phyloP scores from a whole-genome alignment of 23 tunicate genomes.

The Trididemnum clinides region DNA sequence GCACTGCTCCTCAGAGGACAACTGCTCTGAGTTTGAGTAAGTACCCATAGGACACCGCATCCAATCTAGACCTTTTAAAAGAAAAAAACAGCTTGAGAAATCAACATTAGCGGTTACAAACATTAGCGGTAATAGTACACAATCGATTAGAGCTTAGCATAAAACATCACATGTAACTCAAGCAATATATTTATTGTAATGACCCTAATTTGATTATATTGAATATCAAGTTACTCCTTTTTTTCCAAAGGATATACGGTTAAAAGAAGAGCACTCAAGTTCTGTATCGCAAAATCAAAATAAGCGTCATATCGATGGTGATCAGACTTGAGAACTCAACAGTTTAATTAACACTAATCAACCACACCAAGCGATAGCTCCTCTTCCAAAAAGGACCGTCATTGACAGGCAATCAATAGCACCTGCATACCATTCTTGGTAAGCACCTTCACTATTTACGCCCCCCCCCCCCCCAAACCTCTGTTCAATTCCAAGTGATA shows the following conservation, averaged over 20 bases:
- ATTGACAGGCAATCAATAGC: not conserved
- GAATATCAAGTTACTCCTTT: too few species aligned
- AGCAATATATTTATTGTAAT: too few species aligned
- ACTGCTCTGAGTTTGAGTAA: conserved; percentile 31
- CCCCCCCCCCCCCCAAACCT: too few species aligned
- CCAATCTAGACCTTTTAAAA: conserved; percentile 65
- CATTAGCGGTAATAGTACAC: not conserved
- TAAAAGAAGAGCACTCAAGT: too few species aligned
- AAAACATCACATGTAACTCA: not conserved
- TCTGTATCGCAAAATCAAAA: too few species aligned
- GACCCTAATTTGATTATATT: too few species aligned
- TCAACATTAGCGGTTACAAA: not conserved
- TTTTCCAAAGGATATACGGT: too few species aligned
- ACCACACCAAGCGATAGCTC: too few species aligned
- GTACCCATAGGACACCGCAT: conserved; percentile 87
- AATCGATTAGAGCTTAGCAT: not conserved
- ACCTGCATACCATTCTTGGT: not conserved
- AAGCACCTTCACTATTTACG: not conserved
- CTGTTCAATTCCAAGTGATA: too few species aligned
- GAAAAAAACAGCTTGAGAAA: not conserved
- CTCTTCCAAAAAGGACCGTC: not conserved
- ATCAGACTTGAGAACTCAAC: too few species aligned
- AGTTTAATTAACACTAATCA: too few species aligned
- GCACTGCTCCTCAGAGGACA: conserved; percentile 43
- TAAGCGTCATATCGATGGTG: too few species aligned